phyloP scores from a whole-genome alignment of 30 jellyfish, hydroid and myxozoan genomes.

The Aurelia sp. region DNA sequence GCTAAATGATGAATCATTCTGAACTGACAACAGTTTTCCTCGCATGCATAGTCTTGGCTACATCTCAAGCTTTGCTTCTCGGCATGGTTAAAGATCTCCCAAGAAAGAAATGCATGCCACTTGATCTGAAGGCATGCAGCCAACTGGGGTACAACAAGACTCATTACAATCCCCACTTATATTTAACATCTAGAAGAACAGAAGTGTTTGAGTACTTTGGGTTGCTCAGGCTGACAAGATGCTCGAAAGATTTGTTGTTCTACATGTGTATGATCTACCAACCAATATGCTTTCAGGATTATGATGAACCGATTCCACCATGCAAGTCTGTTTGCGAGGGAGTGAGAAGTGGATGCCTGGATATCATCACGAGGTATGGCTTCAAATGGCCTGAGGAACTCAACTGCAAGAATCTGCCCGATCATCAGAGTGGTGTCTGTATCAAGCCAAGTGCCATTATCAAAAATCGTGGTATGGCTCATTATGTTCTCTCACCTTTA shows the following conservation, averaged over 20 bases:
- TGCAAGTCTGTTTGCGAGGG: conserved; percentile 78
- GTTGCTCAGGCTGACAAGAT: conserved; percentile 49
- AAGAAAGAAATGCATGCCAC: conserved; percentile 50
- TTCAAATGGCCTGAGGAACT: conserved; percentile 76
- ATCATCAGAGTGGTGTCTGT: conserved; percentile 85
- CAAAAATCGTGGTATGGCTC: conserved; percentile 61
- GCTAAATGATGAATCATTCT: too few relatives aligned
- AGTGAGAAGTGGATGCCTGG: conserved; percentile 58
- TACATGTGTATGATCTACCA: conserved; percentile 81
- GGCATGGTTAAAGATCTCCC: conserved; percentile 49
- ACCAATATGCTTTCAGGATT: conserved; percentile 81
- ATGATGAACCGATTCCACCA: conserved; percentile 69
- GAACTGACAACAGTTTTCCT: not conserved
- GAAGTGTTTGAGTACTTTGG: conserved; percentile 55
- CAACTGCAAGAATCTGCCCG: conserved; percentile 76
- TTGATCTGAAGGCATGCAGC: conserved; percentile 58
- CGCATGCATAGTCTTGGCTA: not conserved
- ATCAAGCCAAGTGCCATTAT: conserved; percentile 75
- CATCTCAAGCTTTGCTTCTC: conserved; percentile 12
- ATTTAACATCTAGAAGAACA: conserved; percentile 39
- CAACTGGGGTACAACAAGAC: conserved; percentile 87
- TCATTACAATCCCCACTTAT: conserved; percentile 42
- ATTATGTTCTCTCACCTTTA: not conserved
- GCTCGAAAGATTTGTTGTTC: conserved; percentile 72
- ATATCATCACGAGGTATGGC: conserved; percentile 46